Conservation (phyloP, 2,113 vertebrate species). For the Pseudonaja textilis region DNA sequence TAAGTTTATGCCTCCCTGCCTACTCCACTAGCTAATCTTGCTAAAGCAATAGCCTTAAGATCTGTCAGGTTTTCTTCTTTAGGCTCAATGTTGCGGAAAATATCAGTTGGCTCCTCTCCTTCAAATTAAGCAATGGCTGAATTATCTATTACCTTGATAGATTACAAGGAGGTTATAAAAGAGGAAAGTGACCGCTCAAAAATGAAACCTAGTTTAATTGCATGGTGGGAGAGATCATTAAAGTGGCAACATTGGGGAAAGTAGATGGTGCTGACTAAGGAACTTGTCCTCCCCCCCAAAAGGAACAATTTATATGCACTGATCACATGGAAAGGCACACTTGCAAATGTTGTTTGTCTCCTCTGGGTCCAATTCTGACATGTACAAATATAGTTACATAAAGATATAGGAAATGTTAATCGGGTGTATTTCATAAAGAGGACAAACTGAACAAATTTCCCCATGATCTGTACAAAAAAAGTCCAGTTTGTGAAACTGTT, state of each 20-base stretch:
- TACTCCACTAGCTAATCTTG: neutral
- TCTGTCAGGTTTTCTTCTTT: neutral
- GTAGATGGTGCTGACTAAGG: neutral
- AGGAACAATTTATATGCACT: neutral
- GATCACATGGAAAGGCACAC: neutral
- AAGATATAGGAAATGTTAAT: neutral
- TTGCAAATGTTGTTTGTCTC: neutral
- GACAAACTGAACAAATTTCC: neutral
- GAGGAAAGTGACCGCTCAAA: neutral
- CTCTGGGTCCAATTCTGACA: neutral
- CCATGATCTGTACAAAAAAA: neutral
- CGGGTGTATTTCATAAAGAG: neutral
- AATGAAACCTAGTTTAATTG: neutral
- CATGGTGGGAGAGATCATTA: neutral
- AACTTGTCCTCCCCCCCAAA: neutral
- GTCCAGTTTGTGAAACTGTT: neutral
- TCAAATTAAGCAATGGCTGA: neutral
- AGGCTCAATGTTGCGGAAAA: slow-evolving; percentile 21
- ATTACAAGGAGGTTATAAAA: slow-evolving; percentile 1
- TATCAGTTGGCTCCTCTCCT: neutral
- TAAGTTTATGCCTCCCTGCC: neutral
- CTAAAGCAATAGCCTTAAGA: neutral
- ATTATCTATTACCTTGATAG: neutral
- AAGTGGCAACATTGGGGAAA: neutral
- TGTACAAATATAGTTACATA: neutral